Evolutionary conservation across 1,140 invertebrate species (phyloP).

Genomic region (Sitobion miscanthi): DNA sequence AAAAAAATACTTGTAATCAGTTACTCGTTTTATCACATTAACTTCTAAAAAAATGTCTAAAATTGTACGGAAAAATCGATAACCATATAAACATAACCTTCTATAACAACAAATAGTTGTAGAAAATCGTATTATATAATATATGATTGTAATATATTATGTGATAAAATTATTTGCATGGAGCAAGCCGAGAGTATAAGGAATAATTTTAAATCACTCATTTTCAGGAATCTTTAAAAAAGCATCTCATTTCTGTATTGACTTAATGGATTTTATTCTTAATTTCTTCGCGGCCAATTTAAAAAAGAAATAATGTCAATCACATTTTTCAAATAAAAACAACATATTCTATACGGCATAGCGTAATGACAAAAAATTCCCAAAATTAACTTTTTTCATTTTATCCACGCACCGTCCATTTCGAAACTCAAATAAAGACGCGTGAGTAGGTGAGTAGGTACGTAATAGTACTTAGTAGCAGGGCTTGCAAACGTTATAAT

Average conservation of each 20-base stretch:
- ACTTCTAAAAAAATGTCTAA: not conserved
- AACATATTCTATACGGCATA: too few relatives aligned
- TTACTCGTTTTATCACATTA: not conserved
- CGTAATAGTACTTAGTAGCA: too few relatives aligned
- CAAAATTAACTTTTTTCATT: not conserved
- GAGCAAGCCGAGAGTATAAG: not conserved
- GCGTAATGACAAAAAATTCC: not conserved
- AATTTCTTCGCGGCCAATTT: not conserved
- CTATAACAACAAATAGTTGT: not conserved
- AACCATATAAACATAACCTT: not conserved
- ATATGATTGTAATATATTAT: too few relatives aligned
- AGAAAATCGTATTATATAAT: too few relatives aligned
- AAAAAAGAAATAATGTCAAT: not conserved
- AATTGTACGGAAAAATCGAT: not conserved
- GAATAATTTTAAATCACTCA: not conserved
- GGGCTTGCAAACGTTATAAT: too few relatives aligned
- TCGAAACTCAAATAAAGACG: not conserved
- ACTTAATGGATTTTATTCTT: not conserved
- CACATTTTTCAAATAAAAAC: not conserved
- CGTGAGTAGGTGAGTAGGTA: too few relatives aligned
- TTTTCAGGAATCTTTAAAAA: not conserved
- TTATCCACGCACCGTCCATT: not conserved
- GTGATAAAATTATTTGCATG: not conserved
- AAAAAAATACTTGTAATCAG: not conserved
- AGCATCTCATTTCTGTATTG: not conserved